Percentiles rank a stretch among this genome's conserved stretches.
Evolutionary conservation across 2,113 vertebrate genomes (phyloP).

Genomic region (Accipiter virgatus): DNA sequence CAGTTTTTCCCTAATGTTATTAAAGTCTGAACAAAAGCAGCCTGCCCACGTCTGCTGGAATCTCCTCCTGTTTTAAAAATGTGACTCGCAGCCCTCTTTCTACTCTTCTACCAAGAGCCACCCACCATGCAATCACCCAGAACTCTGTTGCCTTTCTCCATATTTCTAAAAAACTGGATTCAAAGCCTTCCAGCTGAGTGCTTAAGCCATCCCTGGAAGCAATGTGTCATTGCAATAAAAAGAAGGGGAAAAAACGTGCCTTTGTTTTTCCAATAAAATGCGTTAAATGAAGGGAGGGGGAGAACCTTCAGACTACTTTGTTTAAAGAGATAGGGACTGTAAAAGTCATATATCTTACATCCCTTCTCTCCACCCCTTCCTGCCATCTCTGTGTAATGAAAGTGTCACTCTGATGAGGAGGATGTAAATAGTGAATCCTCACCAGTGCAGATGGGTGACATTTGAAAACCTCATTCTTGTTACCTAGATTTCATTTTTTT

Average conservation of each 20-base stretch:
- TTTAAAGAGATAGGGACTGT: background rate
- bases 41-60: background rate
- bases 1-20: background rate
- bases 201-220: background rate
- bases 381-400: accelerated
- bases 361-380: background rate
- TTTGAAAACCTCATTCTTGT: background rate
- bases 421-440: background rate
- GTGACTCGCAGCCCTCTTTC: background rate
- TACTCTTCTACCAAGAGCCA: background rate
- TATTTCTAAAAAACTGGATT: background rate
- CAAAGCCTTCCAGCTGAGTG: background rate
- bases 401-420: background rate
- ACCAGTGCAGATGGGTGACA: background rate
- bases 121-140: background rate
- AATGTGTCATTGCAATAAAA: background rate
- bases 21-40: constrained; percentile 1
- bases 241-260: background rate
- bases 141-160: background rate
- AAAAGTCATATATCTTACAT: background rate
- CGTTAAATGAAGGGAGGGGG: background rate
- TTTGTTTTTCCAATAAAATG: background rate
- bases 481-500: background rate
- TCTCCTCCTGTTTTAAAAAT: background rate
- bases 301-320: background rate